Evolutionary conservation across 2,888 invertebrate genomes (phyloP).

Genomic region (Drosophila eohydei): DNA sequence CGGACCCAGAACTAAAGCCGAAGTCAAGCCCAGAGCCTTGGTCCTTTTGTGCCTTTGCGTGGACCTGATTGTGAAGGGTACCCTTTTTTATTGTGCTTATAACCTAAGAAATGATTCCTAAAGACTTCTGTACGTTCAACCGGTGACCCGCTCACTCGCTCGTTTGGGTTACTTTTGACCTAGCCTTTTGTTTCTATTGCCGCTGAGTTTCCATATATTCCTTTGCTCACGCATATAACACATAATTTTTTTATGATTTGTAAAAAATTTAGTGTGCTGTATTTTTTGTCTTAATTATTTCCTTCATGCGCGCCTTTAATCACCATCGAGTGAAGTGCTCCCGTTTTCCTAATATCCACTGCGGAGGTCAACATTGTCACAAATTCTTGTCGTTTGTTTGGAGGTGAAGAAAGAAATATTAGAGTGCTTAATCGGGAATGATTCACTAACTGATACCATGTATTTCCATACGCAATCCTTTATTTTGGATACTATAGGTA

Average conservation of each 20-base stretch:
- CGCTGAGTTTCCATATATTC: conserved; percentile 32
- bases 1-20: not conserved
- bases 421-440: not conserved
- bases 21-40: conserved; percentile 13
- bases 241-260: conserved; percentile 81
- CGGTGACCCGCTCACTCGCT: conserved; percentile 5
- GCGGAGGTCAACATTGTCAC: conserved; percentile 59
- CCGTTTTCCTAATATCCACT: conserved; percentile 13
- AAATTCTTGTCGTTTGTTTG: not conserved
- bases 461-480: not conserved
- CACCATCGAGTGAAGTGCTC: conserved; percentile 17
- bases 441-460: not conserved
- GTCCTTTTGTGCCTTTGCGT: conserved; percentile 36
- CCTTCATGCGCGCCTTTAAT: conserved; percentile 66
- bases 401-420: not conserved
- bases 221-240: conserved; percentile 64
- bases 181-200: conserved; percentile 13
- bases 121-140: conserved; percentile 30
- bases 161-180: not conserved
- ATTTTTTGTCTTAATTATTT: conserved; percentile 66
- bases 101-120: conserved; percentile 56
- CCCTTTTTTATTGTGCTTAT: conserved; percentile 61
- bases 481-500: too few species aligned
- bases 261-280: conserved; percentile 45
- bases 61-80: conserved; percentile 19